phyloP scores from a whole-genome alignment of 2,797 vertebrate genomes.

The Acanthurus leucopareius region DNA sequence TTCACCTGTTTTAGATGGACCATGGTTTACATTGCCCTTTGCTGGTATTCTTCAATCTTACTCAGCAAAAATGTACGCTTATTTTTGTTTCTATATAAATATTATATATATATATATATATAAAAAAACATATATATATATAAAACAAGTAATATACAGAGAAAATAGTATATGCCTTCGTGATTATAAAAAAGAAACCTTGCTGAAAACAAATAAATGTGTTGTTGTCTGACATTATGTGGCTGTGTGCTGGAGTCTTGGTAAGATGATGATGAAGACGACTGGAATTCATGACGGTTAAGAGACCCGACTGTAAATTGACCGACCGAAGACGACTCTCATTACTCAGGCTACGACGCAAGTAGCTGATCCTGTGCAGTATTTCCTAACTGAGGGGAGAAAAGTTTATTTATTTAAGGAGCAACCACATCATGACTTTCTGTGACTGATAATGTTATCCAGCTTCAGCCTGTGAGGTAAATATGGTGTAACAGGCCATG shows the following conservation, averaged over 20 bases:
- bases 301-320: constrained; percentile 16
- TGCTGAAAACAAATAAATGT: constrained; percentile 93
- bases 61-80: constrained; percentile 93
- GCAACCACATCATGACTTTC: constrained; percentile 39
- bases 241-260: constrained; percentile 88
- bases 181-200: constrained; percentile 90
- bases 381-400: constrained; percentile 45
- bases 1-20: constrained; percentile 90
- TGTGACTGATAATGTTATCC: constrained; percentile 42
- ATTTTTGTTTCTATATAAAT: constrained; percentile 93
- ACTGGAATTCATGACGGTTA: constrained; percentile 37
- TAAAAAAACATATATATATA: constrained; percentile 89
- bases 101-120: constrained; percentile 78
- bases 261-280: constrained; percentile 51
- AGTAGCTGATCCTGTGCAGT: constrained; percentile 58
- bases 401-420: constrained; percentile 52
- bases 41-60: constrained; percentile 94
- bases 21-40: constrained; percentile 96
- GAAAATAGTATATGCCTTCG: constrained; percentile 87
- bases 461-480: constrained; percentile 39
- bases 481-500: constrained; percentile 27
- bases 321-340: constrained; percentile 30
- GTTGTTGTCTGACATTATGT: constrained; percentile 90
- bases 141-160: constrained; percentile 89
- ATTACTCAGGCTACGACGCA: constrained; percentile 52